Evolutionary conservation across 1,140 invertebrate genomes (phyloP), one percentile per base, ranked within the genome.

Genomic region (Nilaparvata lugens): DNA sequence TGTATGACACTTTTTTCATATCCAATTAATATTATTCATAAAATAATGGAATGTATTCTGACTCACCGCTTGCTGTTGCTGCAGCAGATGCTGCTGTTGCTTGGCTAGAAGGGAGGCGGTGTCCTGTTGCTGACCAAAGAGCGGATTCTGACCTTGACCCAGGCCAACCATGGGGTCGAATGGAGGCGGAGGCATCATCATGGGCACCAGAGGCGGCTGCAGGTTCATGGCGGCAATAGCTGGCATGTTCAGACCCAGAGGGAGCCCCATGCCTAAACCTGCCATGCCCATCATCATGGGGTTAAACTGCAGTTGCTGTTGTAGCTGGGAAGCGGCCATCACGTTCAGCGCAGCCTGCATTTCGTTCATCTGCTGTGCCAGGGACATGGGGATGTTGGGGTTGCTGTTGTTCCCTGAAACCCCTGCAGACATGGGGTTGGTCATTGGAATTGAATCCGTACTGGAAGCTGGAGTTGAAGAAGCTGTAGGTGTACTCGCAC

Each of bases 191-290:
- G 90, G 87, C 80, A 93, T 82, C 88, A 95, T 93, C 76, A 95
- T 84, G 1, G 92, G 90, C 61, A 94, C 89, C 45, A 95, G 72
- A 0, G 89, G 88, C 11, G 89, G 89, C 72, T 91, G 89, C 11
- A 93, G 74, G 72, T 92, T 91, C 88, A 92, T 92, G 0, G 89
- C 89, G 0, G 89, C 89, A 63, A 92, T 73, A 24, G 89, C 88
- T 51, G 87, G 86, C 67, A 91, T 80, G 66, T 89, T 91, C 52
- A 93, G 77, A n/a, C 88, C 89, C 63, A 93, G 74, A 13, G 86
- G 86, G 69, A 93, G 79, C n/a, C 85, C 86, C 79, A 93, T 85
- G 4, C 77, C 75, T 60, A 80, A 69, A 6, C 79, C 73, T 1
- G 68, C 75, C 81, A 83, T 85, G 18, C 79, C 78, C 80, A 84